Evolutionary conservation across 2,797 vertebrate species (phyloP).

Genomic region (Sebastes minor): DNA sequence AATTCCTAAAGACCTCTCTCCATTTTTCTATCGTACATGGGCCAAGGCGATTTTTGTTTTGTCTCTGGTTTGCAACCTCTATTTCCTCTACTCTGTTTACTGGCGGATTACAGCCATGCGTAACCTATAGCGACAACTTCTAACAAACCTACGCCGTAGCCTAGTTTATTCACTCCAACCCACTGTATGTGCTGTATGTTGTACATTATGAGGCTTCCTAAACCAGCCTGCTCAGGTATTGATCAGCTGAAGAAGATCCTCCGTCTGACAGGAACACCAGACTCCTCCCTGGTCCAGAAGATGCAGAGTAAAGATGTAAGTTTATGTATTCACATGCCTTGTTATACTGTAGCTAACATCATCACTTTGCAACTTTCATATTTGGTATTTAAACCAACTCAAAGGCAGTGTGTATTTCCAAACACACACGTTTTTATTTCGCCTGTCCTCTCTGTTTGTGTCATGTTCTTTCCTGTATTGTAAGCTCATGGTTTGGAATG

Average conservation of each 20-base stretch:
- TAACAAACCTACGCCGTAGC: no score
- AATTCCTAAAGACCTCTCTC: no score
- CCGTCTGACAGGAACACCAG: constrained; percentile 82
- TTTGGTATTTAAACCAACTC: not conserved
- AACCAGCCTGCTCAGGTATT: constrained; percentile 77
- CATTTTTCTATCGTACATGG: no score
- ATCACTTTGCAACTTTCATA: not conserved
- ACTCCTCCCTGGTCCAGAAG: constrained; percentile 78
- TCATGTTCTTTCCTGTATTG: not conserved
- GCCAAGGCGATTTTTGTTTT: no score
- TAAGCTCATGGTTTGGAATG: not conserved
- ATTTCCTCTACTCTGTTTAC: no score
- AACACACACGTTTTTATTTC: not conserved
- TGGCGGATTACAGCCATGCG: no score
- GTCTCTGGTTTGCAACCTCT: no score
- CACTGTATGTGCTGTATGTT: not conserved
- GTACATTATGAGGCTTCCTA: constrained; percentile 39
- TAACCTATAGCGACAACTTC: no score
- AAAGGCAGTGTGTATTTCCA: not conserved
- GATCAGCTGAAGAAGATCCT: constrained; percentile 87
- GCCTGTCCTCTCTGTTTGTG: not conserved
- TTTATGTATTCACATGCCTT: not conserved
- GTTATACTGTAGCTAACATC: not conserved
- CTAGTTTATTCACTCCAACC: no score
- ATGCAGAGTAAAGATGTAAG: constrained; percentile 88